Conservation (phyloP, 2,113 vertebrate species). For the Elephantulus edwardii region DNA sequence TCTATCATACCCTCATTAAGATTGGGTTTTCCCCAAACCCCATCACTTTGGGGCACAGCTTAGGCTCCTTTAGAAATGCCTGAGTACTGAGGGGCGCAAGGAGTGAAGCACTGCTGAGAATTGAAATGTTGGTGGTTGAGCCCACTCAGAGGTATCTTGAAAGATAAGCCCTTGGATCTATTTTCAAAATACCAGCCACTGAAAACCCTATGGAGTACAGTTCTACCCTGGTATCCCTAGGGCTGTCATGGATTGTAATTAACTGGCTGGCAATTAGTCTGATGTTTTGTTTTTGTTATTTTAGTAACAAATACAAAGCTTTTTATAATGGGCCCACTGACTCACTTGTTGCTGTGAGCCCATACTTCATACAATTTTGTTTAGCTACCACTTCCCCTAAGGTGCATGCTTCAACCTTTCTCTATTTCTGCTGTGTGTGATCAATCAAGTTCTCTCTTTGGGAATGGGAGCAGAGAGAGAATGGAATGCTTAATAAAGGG, state of each 20-base stretch:
- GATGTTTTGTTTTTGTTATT: background rate
- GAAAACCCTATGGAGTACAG: background rate
- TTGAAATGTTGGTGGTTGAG: background rate
- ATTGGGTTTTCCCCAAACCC: background rate
- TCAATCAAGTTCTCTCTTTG: background rate
- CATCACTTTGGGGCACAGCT: background rate
- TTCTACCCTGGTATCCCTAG: background rate
- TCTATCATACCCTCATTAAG: background rate
- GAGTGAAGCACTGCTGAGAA: background rate
- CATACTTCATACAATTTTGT: fast-evolving
- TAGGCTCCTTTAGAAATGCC: background rate
- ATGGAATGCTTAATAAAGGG: background rate
- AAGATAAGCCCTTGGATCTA: background rate
- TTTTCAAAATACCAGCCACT: background rate
- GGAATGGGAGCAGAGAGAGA: background rate
- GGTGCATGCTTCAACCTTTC: no score
- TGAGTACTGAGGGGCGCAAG: background rate
- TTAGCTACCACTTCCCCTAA: background rate
- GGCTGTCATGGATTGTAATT: background rate
- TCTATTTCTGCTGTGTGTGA: background rate
- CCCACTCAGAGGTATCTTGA: background rate
- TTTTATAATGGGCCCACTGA: background rate
- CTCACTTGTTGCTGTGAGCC: background rate
- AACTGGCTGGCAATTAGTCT: background rate
- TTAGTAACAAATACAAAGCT: background rate